phyloP scores from a whole-genome alignment of 2,113 vertebrate genomes.

The Phalacrocorax brasilianus region DNA sequence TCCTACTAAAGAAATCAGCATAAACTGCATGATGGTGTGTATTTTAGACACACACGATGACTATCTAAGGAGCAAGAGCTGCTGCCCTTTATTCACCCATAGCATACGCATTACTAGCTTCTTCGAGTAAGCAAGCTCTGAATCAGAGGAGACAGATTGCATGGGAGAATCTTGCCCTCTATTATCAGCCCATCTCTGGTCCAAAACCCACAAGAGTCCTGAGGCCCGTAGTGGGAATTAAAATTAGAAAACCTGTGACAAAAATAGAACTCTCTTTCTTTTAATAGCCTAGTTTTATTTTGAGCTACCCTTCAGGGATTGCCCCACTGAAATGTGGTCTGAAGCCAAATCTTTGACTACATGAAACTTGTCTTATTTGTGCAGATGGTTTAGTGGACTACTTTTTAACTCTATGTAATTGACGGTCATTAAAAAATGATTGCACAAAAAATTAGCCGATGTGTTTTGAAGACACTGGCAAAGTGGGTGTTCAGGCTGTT shows the following conservation, averaged over 20 bases:
- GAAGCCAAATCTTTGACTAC: not conserved
- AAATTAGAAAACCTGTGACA: not conserved
- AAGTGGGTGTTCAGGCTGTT: not conserved
- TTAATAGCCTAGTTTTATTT: not conserved
- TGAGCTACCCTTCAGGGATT: not conserved
- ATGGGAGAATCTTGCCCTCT: not conserved
- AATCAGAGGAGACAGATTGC: not conserved
- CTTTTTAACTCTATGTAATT: not conserved
- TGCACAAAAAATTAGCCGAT: not conserved
- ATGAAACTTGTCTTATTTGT: not conserved
- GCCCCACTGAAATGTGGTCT: not conserved
- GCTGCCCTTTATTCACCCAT: not conserved
- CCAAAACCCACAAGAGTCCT: not conserved
- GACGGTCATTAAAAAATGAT: not conserved
- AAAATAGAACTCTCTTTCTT: slow-evolving; percentile 11
- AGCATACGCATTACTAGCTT: not conserved
- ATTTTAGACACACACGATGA: fast-evolving
- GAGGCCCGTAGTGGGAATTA: not conserved
- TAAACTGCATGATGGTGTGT: not conserved
- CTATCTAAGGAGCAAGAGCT: fast-evolving
- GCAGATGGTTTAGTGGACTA: not conserved
- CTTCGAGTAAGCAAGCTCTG: not conserved
- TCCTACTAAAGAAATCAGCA: not conserved
- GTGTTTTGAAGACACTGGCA: not conserved
- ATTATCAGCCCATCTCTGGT: not conserved